Base-by-base conservation (phyloP, 2,888 invertebrate genomes). In the Scaptomyza parva region DNA sequence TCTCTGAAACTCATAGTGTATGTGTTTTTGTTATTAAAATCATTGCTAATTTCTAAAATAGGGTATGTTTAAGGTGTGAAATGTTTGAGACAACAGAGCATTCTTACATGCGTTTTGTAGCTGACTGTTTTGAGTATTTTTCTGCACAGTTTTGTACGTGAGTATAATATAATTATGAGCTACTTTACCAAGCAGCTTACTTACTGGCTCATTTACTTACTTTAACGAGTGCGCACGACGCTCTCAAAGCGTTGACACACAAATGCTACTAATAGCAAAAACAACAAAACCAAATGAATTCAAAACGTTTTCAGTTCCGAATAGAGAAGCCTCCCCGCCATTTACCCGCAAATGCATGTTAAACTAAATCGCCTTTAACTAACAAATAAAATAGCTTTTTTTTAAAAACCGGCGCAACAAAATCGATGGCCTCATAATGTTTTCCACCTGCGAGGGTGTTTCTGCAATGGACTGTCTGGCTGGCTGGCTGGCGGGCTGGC, bases 351-450 rank as follows among this genome's bases (percentile, higher is more conserved):
- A 53, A 47, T 57, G 52, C 68, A 61, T 57, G 55, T 43, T 70
- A 57, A 70, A 65, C 76, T 62, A 88, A 88, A 78, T 86, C 86
- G 80, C 76, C 66, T 87, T 79, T 78, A 75, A 80, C 73, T 69
- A 37, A 65, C 69, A 67, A 78, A 72, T 64, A 62, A 74, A 78
- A 74, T 71, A 70, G 69, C 69, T 68, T 70, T 70, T 67, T 70
- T 70, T 70, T 77, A 30, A 61, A 65, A 70, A 72, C 62, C 61
- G 65, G 54, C 62, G 52, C 76, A 62, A 71, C 70, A 82, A 79
- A 86, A 89, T 88, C 88, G 88, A 88, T 88, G 89, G 84, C 88
- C 88, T 86, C 88, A 88, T 89, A 89, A 81, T 76, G 68, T 58
- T 55, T 60, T 45, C 40, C 40, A 55, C 64, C 47, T 63, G 69